Evolutionary conservation across 2,888 invertebrate species (phyloP), one percentile per base, ranked within the genome.

Genomic region (Ischnura elegans): DNA sequence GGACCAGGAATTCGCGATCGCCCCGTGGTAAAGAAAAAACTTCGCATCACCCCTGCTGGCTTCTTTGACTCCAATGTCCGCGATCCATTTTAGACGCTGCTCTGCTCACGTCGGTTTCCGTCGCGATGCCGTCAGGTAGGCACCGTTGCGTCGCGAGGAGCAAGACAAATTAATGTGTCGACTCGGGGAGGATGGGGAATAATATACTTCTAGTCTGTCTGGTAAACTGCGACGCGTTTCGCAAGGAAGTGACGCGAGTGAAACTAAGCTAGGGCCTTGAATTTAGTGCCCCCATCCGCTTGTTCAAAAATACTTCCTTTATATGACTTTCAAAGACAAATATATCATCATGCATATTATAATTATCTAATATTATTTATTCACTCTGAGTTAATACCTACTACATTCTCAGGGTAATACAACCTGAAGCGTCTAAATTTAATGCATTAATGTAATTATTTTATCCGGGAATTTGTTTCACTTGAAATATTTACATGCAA

Each of bases 1-100:
- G 25, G 61, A 6, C 25, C 25, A 61, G 61, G 25, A 61, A 25
- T 25, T 21, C 61, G 61, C 61, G 61, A 61, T 61, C 61, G 19
- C 19, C 61, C 61, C 61, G 61, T n/a, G 25, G 51, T n/a, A n/a
- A n/a, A n/a, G n/a, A n/a, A n/a, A 61, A 61, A 21, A 61, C 61
- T 25, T 61, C 61, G 21, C 25, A 21, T 25, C 25, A 21, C 19
- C 21, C 61, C 8, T 6, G 19, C 51, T 19, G 51, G 1, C 61
- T 61, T 61, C 61, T 61, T 61, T 61, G 25, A 21, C n/a, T n/a
- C n/a, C 61, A 21, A 25, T n/a, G 61, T 21, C 61, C 21, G 61
- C 61, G 61, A 61, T 61, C 61, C 61, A 61, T 61, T 61, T 61
- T 61, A 61, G 61, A 61, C 61, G 61, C 61, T n/a, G 61, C 61